Evolutionary conservation across 2,888 invertebrate species (phyloP).

Genomic region (Chalcis sispes): DNA sequence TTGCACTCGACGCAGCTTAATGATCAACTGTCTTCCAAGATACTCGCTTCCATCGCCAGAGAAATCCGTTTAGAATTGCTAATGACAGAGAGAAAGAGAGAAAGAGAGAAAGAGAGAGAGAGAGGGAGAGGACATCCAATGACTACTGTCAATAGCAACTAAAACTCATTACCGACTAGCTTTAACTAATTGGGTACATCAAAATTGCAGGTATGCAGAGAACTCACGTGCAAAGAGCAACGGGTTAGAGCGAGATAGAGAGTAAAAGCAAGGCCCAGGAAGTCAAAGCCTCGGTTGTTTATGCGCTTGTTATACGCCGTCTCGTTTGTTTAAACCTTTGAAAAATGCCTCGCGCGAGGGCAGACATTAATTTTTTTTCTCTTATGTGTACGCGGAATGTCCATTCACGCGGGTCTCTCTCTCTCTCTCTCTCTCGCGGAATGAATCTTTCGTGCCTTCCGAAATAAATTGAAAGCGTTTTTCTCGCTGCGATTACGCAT

Average conservation of each 20-base stretch:
- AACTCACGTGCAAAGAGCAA: slow-evolving; percentile 36
- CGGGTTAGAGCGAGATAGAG: too few species aligned
- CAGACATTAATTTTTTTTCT: slow-evolving; percentile 19
- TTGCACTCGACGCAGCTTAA: neutral
- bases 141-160: slow-evolving; percentile 64
- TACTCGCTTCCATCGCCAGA: slow-evolving; percentile 42
- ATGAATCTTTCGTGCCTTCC: too few species aligned
- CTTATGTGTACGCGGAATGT: neutral
- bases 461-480: too few species aligned
- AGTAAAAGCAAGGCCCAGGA: too few species aligned
- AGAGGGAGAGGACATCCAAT: slow-evolving; percentile 50
- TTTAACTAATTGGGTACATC: slow-evolving; percentile 64
- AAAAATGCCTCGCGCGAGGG: slow-evolving; percentile 2
- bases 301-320: neutral
- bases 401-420: neutral
- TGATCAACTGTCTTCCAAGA: slow-evolving; percentile 44
- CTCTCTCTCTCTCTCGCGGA: too few species aligned
- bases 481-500: too few species aligned
- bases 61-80: slow-evolving; percentile 67
- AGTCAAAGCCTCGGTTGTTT: neutral
- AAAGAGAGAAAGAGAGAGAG: too few species aligned
- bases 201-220: slow-evolving; percentile 61
- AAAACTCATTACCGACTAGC: slow-evolving; percentile 63
- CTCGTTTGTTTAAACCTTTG: slow-evolving; percentile 7
- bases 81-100: slow-evolving; percentile 64